phyloP scores from a whole-genome alignment of 1,140 invertebrate genomes.

The Zaprionus taronus region DNA sequence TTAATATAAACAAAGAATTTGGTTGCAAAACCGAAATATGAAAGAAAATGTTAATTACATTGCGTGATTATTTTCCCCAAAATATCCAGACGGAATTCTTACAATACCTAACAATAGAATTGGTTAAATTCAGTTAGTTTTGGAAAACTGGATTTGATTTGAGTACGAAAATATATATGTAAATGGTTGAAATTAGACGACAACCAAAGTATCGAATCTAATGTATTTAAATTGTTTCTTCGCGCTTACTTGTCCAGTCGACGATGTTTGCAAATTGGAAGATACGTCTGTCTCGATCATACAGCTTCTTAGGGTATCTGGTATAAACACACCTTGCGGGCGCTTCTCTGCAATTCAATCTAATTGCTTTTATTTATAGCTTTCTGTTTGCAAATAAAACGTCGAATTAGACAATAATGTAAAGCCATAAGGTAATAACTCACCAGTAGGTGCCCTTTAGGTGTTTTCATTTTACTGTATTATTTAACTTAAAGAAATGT shows the following conservation, averaged over 20 bases:
- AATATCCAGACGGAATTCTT: slow-evolving; percentile 53
- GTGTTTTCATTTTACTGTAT: background rate
- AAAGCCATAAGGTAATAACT: background rate
- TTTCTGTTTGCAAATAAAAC: background rate
- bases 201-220: background rate
- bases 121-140: slow-evolving; percentile 44
- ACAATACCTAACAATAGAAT: slow-evolving; percentile 59
- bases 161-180: background rate
- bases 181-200: background rate
- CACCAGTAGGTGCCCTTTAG: background rate
- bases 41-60: slow-evolving; percentile 53
- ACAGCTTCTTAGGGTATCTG: slow-evolving; percentile 91
- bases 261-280: slow-evolving; percentile 92
- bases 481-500: background rate
- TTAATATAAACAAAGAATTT: slow-evolving; percentile 45
- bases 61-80: slow-evolving; percentile 48
- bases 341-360: slow-evolving; percentile 25
- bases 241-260: slow-evolving; percentile 90
- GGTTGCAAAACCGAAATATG: slow-evolving; percentile 40
- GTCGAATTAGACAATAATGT: background rate
- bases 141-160: background rate
- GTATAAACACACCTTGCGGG: slow-evolving; percentile 90
- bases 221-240: slow-evolving; percentile 22
- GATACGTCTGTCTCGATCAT: slow-evolving; percentile 94
- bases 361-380: background rate